These are phyloP conservation scores for Harpagoxenus sublaevis DNA, from an alignment of 2,888 invertebrate species.

Conservation along the genomic window DNA sequence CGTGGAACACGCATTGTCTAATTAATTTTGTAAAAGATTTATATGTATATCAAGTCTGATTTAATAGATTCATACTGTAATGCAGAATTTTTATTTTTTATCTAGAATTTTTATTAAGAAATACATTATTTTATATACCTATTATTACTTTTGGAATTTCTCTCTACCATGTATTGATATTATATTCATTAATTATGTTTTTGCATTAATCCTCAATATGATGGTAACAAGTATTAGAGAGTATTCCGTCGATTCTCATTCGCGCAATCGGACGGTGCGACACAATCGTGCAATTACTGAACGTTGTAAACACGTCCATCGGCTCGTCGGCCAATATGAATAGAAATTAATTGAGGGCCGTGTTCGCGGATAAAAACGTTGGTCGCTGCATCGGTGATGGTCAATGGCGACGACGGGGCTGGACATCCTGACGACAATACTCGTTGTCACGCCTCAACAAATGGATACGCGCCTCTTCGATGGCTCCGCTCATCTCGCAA, in stretches of 20 bases:
- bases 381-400: conserved; percentile 41
- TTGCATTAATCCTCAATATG: neutral
- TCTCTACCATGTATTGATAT: neutral
- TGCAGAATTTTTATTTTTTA: neutral
- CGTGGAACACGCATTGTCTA: neutral
- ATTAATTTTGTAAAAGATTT: neutral
- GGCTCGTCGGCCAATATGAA: conserved; percentile 71
- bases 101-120: neutral
- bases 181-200: conserved; percentile 1
- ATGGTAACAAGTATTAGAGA: neutral
- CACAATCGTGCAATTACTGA: conserved; percentile 69
- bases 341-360: conserved; percentile 75
- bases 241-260: conserved; percentile 26
- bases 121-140: neutral
- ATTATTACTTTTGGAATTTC: neutral
- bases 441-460: conserved; percentile 67
- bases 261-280: conserved; percentile 51
- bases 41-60: neutral
- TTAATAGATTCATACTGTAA: neutral
- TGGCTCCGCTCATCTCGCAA: conserved; percentile 11
- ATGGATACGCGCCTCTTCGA: conserved; percentile 24
- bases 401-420: conserved; percentile 30
- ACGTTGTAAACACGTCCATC: conserved; percentile 73
- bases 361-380: conserved; percentile 63
- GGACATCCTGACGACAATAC: conserved; percentile 65